Base-by-base conservation (phyloP, 2,113 vertebrate species). In the Gasterosteus aculeatus region DNA sequence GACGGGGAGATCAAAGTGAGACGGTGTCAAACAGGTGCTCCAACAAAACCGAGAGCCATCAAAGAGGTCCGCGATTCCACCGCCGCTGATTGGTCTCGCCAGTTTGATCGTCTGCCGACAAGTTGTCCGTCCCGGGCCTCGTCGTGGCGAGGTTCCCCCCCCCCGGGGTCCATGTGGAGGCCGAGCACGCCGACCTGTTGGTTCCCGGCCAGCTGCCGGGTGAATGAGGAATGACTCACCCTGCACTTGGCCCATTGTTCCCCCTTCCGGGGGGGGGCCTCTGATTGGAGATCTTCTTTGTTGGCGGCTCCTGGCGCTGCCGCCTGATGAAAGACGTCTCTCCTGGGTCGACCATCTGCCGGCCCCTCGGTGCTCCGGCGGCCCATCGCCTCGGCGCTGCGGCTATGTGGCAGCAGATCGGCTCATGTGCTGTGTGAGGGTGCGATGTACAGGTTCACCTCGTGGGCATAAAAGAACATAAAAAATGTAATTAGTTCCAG, bases 311-410 rank as follows among this genome's bases (percentile, higher is more conserved):
- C 68, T 22, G 65, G 70, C 33, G 69, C 77, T 76, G 86, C 70
- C 33, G 75, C 64, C 82, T 54, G 58, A 69, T 89, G 87, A 87
- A 84, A 89, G 79, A 65, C 14, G 33, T 83, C 74, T 80, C 81
- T 69, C 79, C 86, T 79, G 78, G 75, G 81, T 84, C 41, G 68
- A 84, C 91, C 89, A 92, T 92, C 89, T 92, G 88, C 88, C 88
- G 61, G 68, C 22, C 67, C 75, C 80, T 60, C 0, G 11, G 76
- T 56, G 39, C 80, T 83, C 69, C 65, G 66, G 69, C 53, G 39
- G 66, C 44, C 57, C 63, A 2, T 84, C 83, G 81, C 83, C 85
- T 81, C 67, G 2, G 18, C 68, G 26, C 77, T 39, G 57, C 41
- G 65, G 85, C 60, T 10, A 72, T 63, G 84, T 74, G 76, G 47